Evolutionary conservation across 2,888 invertebrate genomes (phyloP).

Genomic region (Leucophenga maculata): DNA sequence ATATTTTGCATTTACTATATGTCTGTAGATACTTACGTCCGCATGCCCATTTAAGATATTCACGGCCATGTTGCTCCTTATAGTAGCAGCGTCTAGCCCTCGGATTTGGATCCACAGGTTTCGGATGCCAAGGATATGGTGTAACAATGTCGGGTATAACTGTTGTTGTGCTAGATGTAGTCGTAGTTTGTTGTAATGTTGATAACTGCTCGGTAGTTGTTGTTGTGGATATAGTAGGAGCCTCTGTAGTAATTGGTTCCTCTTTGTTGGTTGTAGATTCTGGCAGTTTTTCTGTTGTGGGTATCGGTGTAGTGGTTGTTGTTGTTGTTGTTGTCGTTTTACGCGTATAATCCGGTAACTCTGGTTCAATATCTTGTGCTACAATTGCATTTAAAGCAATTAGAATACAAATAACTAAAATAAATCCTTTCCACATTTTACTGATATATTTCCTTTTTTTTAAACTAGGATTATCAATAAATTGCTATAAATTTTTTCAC

Average conservation of each 20-base stretch:
- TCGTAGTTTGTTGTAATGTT: conserved; percentile 5
- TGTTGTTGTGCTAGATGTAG: conserved; percentile 14
- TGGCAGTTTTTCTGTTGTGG: conserved; percentile 5
- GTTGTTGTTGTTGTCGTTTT: conserved; percentile 29
- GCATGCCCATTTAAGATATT: conserved; percentile 38
- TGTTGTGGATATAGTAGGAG: conserved; percentile 13
- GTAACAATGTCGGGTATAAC: background rate
- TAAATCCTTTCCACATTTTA: too few relatives aligned
- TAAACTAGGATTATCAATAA: too few relatives aligned
- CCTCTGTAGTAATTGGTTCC: conserved; percentile 15
- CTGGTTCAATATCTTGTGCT: conserved; percentile 57
- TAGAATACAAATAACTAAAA: too few relatives aligned
- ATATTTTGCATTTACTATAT: too few relatives aligned
- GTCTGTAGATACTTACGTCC: conserved; percentile 44
- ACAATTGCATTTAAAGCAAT: too few relatives aligned
- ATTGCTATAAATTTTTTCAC: background rate
- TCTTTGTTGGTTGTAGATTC: background rate
- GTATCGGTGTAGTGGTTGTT: conserved; percentile 30
- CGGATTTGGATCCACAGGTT: background rate
- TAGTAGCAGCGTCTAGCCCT: conserved; percentile 48
- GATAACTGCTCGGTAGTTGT: conserved; percentile 7
- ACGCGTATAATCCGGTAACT: conserved; percentile 49
- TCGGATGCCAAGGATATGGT: conserved; percentile 20
- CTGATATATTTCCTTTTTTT: too few relatives aligned
- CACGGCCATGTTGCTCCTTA: conserved; percentile 46